Evolutionary conservation across 2,113 vertebrate genomes (phyloP).

Genomic region (Pavo muticus): DNA sequence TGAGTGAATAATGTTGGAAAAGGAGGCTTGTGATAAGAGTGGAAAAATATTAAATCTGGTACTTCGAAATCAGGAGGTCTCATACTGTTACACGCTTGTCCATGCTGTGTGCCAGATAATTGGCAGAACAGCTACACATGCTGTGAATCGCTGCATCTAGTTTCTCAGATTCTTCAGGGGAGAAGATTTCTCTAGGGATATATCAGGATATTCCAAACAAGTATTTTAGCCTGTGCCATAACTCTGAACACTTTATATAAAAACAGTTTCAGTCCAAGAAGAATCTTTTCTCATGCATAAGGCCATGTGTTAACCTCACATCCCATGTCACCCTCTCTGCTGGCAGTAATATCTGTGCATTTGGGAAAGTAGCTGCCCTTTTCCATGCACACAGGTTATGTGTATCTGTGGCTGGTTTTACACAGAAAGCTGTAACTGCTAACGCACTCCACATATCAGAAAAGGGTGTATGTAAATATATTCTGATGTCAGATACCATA

Average conservation of each 20-base stretch:
- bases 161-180: background rate
- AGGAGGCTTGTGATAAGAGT: background rate
- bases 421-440: background rate
- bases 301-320: background rate
- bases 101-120: background rate
- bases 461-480: background rate
- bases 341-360: background rate
- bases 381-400: background rate
- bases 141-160: background rate
- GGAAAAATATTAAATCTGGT: background rate
- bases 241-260: background rate
- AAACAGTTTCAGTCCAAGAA: background rate
- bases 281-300: rapidly evolving
- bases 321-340: background rate
- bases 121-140: background rate
- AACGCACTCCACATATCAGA: background rate
- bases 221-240: background rate
- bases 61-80: background rate
- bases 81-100: background rate
- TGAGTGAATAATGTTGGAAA: background rate
- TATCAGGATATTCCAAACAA: background rate
- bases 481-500: background rate
- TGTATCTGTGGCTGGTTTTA: background rate
- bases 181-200: background rate
- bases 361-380: background rate